phyloP scores from a whole-genome alignment of 1,140 invertebrate genomes.

The Plodia interpunctella region DNA sequence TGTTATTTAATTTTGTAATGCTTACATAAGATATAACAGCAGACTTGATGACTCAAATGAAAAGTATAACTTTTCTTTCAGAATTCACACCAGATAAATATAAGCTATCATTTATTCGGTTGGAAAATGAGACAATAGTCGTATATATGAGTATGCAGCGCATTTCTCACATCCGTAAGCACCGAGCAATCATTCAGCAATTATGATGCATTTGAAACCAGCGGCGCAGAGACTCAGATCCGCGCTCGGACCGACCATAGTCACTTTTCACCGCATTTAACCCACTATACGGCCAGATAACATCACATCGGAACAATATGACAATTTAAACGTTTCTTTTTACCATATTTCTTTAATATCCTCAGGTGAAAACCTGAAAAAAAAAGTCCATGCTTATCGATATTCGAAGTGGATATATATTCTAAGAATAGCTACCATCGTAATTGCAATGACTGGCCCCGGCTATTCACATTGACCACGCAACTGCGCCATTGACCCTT shows the following conservation, averaged over 20 bases:
- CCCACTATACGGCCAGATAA: background rate
- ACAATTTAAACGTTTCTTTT: background rate
- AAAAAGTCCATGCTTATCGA: background rate
- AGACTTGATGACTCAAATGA: too few relatives aligned
- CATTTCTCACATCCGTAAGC: conserved; percentile 2
- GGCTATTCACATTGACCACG: conserved; percentile 7
- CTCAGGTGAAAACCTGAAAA: background rate
- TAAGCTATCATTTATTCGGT: too few relatives aligned
- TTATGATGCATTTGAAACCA: background rate
- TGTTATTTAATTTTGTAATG: too few relatives aligned
- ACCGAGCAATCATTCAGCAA: conserved; percentile 1
- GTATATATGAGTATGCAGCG: background rate
- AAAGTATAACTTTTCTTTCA: too few relatives aligned
- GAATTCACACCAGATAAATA: too few relatives aligned
- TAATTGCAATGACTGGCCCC: background rate
- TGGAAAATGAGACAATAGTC: background rate
- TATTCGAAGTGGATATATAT: background rate
- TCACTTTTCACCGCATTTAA: background rate
- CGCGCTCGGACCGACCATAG: background rate
- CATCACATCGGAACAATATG: background rate
- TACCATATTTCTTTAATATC: background rate
- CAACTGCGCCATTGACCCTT: conserved; percentile 45
- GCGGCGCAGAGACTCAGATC: background rate
- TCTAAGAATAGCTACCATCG: background rate
- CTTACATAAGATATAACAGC: too few relatives aligned